Evolutionary conservation across 92 coral and sea anemone species (phyloP).

Genomic region (Palythoa grandiflora): DNA sequence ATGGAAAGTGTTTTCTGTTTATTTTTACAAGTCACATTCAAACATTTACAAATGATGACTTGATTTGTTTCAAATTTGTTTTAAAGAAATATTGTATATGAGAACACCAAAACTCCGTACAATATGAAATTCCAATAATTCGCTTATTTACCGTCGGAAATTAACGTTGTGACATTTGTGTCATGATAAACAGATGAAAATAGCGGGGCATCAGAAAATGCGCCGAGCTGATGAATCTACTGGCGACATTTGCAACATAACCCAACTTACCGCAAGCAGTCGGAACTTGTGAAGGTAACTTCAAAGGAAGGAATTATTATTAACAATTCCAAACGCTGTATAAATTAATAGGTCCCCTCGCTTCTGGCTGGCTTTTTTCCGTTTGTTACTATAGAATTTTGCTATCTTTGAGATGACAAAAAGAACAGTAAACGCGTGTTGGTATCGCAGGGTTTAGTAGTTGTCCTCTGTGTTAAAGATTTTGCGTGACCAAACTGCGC

Average conservation of each 20-base stretch:
- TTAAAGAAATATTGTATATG: conserved; percentile 20
- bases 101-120: conserved; percentile 26
- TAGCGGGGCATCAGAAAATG: conserved; percentile 42
- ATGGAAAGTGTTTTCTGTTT: neutral
- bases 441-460: neutral
- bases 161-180: conserved; percentile 39
- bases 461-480: neutral
- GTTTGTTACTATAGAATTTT: conserved; percentile 6
- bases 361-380: conserved; percentile 12
- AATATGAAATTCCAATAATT: conserved; percentile 36
- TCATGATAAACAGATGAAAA: conserved; percentile 28
- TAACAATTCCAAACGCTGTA: conserved; percentile 23
- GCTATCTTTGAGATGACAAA: neutral
- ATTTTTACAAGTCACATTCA: conserved; percentile 1
- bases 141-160: conserved; percentile 25
- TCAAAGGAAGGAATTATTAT: conserved; percentile 17
- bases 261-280: conserved; percentile 51
- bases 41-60: conserved; percentile 24
- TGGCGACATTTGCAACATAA: conserved; percentile 23
- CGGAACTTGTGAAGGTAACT: conserved; percentile 45
- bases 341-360: conserved; percentile 18
- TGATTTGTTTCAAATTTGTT: conserved; percentile 35
- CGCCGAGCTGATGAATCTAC: conserved; percentile 2
- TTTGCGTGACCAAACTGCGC: conserved; percentile 34
- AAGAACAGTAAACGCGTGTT: neutral